These are phyloP conservation scores for Anthophora plumipes DNA, from an alignment of 2,888 invertebrate genomes.

Conservation along the genomic window DNA sequence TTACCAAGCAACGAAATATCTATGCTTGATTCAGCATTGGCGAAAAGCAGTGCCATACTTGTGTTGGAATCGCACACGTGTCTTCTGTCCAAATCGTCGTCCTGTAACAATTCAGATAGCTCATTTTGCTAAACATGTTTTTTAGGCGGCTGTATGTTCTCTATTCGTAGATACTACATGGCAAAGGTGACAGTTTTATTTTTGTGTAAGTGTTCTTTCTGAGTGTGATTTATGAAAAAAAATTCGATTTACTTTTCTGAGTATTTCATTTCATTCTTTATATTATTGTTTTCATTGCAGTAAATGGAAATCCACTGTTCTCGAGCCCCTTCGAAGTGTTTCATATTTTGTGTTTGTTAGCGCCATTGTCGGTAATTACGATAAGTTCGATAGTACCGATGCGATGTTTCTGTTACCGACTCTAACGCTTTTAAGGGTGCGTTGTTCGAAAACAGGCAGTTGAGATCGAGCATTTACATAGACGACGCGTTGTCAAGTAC, in stretches of 20 bases:
- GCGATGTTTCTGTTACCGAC: no score
- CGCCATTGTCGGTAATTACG: no score
- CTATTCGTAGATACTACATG: slow-evolving; percentile 18
- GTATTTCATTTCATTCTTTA: background rate
- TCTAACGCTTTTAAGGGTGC: no score
- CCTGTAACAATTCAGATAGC: slow-evolving; percentile 69
- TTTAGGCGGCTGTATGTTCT: background rate
- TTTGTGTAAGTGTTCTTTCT: background rate
- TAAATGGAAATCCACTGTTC: slow-evolving; percentile 60
- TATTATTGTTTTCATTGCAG: slow-evolving; percentile 32
- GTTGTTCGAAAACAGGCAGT: no score
- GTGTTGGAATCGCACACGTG: slow-evolving; percentile 54
- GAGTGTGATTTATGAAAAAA: slow-evolving; percentile 28
- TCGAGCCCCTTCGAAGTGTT: slow-evolving; percentile 53
- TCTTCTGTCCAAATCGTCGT: slow-evolving; percentile 62
- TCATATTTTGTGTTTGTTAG: background rate
- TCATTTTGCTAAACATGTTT: slow-evolving; percentile 58
- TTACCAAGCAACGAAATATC: slow-evolving; percentile 50
- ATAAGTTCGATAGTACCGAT: no score
- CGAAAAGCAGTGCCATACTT: slow-evolving; percentile 35
- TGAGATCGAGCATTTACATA: no score
- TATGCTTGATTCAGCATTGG: slow-evolving; percentile 51
- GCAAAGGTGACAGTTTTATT: background rate
- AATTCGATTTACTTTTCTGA: slow-evolving; percentile 47
- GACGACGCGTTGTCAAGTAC: no score